A percentile compares a stretch with the other conserved stretches of the same genome.
phyloP scores from a whole-genome alignment of 2,797 vertebrate genomes.

The Macropus fuliginosus region DNA sequence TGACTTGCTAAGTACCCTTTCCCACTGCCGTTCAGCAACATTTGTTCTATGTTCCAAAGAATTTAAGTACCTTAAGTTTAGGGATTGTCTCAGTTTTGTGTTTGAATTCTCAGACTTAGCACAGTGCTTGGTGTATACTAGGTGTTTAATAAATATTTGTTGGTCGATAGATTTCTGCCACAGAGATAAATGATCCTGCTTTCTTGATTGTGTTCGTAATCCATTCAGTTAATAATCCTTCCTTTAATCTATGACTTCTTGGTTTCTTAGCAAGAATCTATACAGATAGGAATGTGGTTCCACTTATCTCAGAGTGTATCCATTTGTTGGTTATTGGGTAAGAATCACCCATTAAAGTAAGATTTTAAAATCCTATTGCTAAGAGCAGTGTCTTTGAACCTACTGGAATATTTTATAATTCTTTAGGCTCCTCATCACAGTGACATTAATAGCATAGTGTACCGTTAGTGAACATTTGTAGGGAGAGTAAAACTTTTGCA shows the following conservation, averaged over 20 bases:
- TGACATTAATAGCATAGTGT: constrained; percentile 32
- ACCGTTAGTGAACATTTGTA: background rate
- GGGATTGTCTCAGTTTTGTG: background rate
- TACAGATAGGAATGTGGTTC: background rate
- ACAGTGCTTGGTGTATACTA: background rate
- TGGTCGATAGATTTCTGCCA: background rate
- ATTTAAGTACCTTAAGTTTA: background rate
- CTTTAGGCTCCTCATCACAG: background rate
- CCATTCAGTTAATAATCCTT: background rate
- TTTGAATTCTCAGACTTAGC: background rate
- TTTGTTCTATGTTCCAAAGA: background rate
- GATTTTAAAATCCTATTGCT: background rate
- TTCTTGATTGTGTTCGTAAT: background rate
- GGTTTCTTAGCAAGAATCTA: background rate
- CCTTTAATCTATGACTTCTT: background rate
- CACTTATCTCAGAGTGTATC: background rate
- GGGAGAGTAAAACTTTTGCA: background rate
- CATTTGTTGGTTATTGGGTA: background rate
- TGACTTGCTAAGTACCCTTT: background rate
- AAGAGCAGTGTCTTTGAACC: background rate
- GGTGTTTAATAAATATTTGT: background rate
- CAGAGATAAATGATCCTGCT: background rate
- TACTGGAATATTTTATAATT: background rate
- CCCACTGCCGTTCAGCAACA: background rate
- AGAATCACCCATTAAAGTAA: background rate